These are phyloP conservation scores for Eilema sororculum DNA, from an alignment of 2,888 invertebrate species.

Conservation along the genomic window DNA sequence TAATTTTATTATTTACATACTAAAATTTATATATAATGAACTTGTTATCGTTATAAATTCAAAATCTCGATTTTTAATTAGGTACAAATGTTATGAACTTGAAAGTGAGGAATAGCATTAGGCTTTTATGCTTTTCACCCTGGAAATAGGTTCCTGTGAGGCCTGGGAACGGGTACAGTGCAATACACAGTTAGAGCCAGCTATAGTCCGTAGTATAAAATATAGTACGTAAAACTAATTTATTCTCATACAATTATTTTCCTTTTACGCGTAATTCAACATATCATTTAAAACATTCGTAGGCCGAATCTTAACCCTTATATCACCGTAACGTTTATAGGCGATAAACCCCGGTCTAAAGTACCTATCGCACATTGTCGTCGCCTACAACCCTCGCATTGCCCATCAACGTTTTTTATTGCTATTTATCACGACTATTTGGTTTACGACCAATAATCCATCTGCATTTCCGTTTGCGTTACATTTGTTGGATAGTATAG, in stretches of 20 bases:
- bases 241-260: background rate
- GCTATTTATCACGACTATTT: slow-evolving; percentile 50
- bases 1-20: no score
- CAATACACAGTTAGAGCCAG: no score
- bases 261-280: slow-evolving; percentile 5
- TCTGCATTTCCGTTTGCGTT: slow-evolving; percentile 56
- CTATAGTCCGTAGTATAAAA: no score
- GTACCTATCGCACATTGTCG: slow-evolving; percentile 42
- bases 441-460: slow-evolving; percentile 53
- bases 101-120: no score
- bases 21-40: no score
- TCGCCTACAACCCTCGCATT: slow-evolving; percentile 38
- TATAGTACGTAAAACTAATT: background rate
- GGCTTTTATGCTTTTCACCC: no score
- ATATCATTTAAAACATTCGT: slow-evolving; percentile 29
- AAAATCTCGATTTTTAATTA: no score
- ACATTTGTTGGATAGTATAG: slow-evolving; percentile 30
- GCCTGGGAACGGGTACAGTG: no score
- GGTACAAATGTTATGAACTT: no score
- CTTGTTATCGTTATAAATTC: no score
- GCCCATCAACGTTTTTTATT: slow-evolving; percentile 53
- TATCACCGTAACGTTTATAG: slow-evolving; percentile 46
- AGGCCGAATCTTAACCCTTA: slow-evolving; percentile 31
- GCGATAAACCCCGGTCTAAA: slow-evolving; percentile 42
- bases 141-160: no score